Conservation (phyloP, 2,888 invertebrate genomes). For the Drosophila suboccidentalis region DNA sequence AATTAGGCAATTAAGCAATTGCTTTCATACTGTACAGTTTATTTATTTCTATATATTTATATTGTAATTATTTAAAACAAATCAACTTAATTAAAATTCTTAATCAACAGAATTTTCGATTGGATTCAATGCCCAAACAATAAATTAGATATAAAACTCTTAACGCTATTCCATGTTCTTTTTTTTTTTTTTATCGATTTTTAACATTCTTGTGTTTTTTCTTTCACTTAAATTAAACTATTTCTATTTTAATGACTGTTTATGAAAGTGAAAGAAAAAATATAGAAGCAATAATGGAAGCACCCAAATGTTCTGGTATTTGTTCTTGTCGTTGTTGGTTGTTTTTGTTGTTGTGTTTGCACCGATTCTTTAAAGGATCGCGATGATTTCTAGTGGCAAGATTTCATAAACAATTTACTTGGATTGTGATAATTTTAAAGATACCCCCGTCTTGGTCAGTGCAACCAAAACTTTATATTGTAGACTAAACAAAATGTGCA, state of each 20-base stretch:
- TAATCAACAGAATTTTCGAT: conserved; percentile 65
- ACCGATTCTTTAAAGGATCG: conserved; percentile 57
- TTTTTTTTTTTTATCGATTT: conserved; percentile 49
- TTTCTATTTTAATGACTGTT: conserved; percentile 79
- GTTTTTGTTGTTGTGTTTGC: conserved; percentile 38
- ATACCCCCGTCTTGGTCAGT: conserved; percentile 54
- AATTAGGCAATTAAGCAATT: neutral
- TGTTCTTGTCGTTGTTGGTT: conserved; percentile 19
- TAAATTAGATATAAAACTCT: conserved; percentile 70
- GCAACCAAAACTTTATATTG: conserved; percentile 44
- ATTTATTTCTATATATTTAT: conserved; percentile 26
- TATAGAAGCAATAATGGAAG: conserved; percentile 69
- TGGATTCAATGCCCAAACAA: conserved; percentile 62
- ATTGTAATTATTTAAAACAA: conserved; percentile 43
- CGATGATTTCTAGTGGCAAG: conserved; percentile 74
- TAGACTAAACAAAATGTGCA: conserved; percentile 48
- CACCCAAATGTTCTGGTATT: conserved; percentile 72
- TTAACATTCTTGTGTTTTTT: conserved; percentile 40
- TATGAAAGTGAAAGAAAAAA: conserved; percentile 73
- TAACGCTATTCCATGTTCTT: conserved; percentile 51
- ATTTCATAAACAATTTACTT: conserved; percentile 71
- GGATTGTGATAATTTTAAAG: conserved; percentile 49
- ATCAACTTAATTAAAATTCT: conserved; percentile 51
- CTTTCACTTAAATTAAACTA: conserved; percentile 77
- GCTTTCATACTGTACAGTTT: conserved; percentile 7